Base-by-base conservation (phyloP, 2,888 invertebrate species). In the Gari tellinella region DNA sequence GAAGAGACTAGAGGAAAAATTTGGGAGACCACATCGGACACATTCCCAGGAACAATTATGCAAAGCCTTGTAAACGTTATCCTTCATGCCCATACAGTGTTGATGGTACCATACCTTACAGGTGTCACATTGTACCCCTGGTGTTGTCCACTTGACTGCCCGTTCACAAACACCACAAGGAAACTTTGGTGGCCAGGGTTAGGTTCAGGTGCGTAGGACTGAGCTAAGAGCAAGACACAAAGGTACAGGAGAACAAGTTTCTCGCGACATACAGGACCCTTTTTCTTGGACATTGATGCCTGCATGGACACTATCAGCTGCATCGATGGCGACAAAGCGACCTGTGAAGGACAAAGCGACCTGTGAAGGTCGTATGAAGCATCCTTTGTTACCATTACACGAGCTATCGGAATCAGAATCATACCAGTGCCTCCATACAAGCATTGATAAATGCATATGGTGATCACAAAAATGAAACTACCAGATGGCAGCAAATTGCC, bases 41-140 rank as follows among this genome's bases (percentile, higher is more conserved):
- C 56, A 55, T 43, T 64, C 64, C 56, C 64, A 64, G 31, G 31
- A 45, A 21, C 25, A 12, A 19, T 48, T 31, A 17, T 10, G 14
- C 10, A 64, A 1, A 10, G 48, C 40, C 17, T 64, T 48, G 51
- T n/a, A 56, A 5, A 64, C 38, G 7, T 3, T 45, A 46, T 56
- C 56, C 2, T 23, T 17, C 56, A 56, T 45, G n/a, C 64, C 55
- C 55, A 64, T 64, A 21, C 48, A 56, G 14, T 56, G n/a, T 48
- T 64, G 40, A 48, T 64, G 64, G 41, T 64, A 64, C 56, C 64
- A 56, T 14, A 8, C 2, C 1, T 64, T 25, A 48, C 56, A 64
- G 15, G 37, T 37, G 17, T 56, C 56, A 19, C 56, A 64, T 0
- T 37, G 25, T 12, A 64, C 48, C n/a, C 55, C 15, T 45, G 3